Percentiles rank a stretch among this genome's conserved stretches.
phyloP scores from a whole-genome alignment of 2,113 vertebrate genomes.

The Campylomormyrus tamandua region DNA sequence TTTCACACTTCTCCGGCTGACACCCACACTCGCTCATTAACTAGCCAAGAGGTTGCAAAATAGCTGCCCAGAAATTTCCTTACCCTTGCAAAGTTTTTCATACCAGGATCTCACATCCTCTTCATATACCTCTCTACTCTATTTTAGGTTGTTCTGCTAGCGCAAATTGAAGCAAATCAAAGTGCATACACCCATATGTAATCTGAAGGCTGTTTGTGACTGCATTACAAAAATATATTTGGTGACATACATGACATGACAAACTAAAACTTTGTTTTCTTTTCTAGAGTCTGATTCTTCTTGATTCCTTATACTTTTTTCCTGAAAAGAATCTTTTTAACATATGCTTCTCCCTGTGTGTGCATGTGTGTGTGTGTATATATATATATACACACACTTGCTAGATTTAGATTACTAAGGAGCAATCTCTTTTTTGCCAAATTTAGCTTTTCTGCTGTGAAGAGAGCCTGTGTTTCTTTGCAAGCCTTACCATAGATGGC shows the following conservation, averaged over 20 bases:
- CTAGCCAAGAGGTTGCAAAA: conserved; percentile 7
- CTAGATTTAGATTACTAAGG: not conserved
- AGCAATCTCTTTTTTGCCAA: not conserved
- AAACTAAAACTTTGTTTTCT: not conserved
- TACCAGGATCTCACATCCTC: not conserved
- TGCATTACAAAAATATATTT: not conserved
- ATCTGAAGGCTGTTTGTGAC: not conserved
- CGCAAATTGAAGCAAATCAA: not conserved
- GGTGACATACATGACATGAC: not conserved
- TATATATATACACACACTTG: not conserved
- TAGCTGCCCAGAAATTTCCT: conserved; percentile 1
- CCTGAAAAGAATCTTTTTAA: not conserved
- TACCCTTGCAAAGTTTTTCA: conserved; percentile 1
- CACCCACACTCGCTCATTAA: not conserved
- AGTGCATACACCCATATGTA: not conserved
- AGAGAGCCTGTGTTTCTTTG: not conserved
- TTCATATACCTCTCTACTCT: not conserved
- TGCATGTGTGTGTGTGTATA: not conserved
- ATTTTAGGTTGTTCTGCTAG: not conserved
- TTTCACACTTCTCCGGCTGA: conserved; percentile 1
- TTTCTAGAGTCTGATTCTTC: not conserved
- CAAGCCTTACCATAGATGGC: not conserved
- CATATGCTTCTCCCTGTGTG: not conserved
- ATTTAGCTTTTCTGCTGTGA: not conserved
- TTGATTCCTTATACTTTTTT: not conserved